Evolutionary conservation across 2,113 vertebrate species (phyloP).

Genomic region (Benitochromis conjunctus): DNA sequence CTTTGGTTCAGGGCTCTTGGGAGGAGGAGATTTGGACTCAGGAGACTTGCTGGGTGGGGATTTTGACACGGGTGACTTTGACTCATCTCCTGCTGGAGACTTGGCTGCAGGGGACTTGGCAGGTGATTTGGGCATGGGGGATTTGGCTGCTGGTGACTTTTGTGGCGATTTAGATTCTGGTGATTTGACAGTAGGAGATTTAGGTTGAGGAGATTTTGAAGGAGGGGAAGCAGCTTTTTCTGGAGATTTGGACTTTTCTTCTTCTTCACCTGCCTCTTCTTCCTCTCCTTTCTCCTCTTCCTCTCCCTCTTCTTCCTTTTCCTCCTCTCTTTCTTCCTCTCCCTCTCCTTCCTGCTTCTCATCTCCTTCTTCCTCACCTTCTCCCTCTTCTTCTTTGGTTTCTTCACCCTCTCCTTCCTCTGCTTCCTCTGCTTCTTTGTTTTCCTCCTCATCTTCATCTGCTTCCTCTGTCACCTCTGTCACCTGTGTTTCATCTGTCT

Average conservation of each 20-base stretch:
- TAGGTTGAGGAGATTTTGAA: conserved; percentile 47
- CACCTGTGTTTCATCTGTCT: conserved; percentile 88
- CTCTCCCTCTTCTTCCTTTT: not conserved
- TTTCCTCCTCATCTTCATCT: conserved; percentile 71
- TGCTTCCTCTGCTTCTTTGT: conserved; percentile 26
- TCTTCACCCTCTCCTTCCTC: conserved; percentile 1
- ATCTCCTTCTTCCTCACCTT: not conserved
- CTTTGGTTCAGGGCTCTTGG: conserved; percentile 61
- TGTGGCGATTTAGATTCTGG: conserved; percentile 54
- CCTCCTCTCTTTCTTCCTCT: conserved; percentile 15
- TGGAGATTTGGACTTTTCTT: conserved; percentile 28
- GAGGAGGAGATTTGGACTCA: conserved; percentile 33
- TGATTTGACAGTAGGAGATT: conserved; percentile 47
- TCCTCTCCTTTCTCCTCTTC: not conserved
- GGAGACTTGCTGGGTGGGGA: conserved; percentile 64
- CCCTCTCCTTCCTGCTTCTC: conserved; percentile 16
- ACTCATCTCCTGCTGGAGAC: conserved; percentile 19
- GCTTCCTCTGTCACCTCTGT: conserved; percentile 88
- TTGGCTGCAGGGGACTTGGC: conserved; percentile 46
- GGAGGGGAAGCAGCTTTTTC: conserved; percentile 36
- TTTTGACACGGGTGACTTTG: conserved; percentile 55
- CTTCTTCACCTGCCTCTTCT: conserved; percentile 17
- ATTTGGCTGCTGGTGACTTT: conserved; percentile 60
- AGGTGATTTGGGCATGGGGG: conserved; percentile 28
- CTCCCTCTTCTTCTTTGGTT: not conserved